Evolutionary conservation across 2,113 vertebrate species (phyloP), one percentile per base, ranked within the genome.

Genomic region (Typhlomys cinereus): DNA sequence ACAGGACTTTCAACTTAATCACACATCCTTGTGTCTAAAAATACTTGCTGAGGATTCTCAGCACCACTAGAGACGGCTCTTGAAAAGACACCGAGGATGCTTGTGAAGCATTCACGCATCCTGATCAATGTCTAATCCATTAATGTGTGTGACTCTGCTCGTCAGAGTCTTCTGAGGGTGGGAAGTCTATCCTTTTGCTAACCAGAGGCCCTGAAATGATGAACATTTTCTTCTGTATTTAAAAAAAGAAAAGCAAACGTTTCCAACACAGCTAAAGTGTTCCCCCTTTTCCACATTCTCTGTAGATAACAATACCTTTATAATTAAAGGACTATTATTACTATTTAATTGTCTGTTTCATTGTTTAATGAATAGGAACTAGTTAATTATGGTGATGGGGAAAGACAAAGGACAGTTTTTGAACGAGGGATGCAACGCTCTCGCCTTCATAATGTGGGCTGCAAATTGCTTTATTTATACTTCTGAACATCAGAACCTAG

Each of bases 281-380:
- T 94, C 85, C 89, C 89, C 74, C 64, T 93, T 59, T 91, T 94
- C 91, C 46, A 91, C 73, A 85, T 73, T 94, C 94, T 94, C 74
- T 91, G 73, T 64, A 87, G 95, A 96, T 96, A 96, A 97, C 96
- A 97, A 97, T 97, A 96, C 96, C 95, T 96, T 97, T 93, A 96
- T 96, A 96, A 97, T 97, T 96, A 97, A 97, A 96, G 95, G 78
- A 95, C 97, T 95, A 96, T 97, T 97, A 97, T 97, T 97, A 96
- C 96, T 97, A 96, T 96, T 96, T 97, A 97, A 96, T 97, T 94
- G 95, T 96, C 97, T 97, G 95, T 83, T 95, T 97, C 97, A 95
- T 96, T 96, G 94, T 97, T 96, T 96, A 97, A 96, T 96, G 97
- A 97, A 96, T 96, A 96, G 88, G 91, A 96, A 93, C 97, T 96